A percentile compares a stretch with the other conserved stretches of the same genome.
These are phyloP conservation scores for Phallusia fumigata DNA, from an alignment of 23 tunicate genomes.

Conservation along the genomic window DNA sequence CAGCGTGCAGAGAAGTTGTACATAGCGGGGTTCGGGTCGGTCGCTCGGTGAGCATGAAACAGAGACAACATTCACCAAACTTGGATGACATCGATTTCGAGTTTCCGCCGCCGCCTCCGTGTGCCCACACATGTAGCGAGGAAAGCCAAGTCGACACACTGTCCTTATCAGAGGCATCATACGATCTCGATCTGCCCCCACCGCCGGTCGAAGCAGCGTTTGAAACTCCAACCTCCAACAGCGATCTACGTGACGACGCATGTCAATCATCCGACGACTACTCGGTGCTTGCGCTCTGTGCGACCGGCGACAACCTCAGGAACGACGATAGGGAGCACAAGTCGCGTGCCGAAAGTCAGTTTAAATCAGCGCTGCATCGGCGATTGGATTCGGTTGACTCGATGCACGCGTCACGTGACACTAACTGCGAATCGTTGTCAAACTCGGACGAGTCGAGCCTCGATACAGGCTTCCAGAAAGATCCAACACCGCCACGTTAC, in stretches of 20 bases:
- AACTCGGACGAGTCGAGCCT: conserved; percentile 3
- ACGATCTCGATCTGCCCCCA: conserved; percentile 29
- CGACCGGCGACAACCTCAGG: conserved; percentile 24
- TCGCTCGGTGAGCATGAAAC: background rate
- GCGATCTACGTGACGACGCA: background rate
- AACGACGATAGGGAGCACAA: background rate
- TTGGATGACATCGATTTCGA: conserved; percentile 19
- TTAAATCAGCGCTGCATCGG: background rate
- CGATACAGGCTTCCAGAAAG: background rate
- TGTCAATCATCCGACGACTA: conserved; percentile 8
- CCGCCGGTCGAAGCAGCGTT: background rate
- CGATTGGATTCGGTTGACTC: conserved; percentile 7
- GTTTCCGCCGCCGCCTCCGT: conserved; percentile 41
- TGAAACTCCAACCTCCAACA: conserved; percentile 2
- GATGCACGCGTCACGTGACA: conserved; percentile 15
- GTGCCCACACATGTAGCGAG: background rate
- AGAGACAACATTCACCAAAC: conserved; percentile 3
- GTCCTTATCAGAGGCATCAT: conserved; percentile 25
- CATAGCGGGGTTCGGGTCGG: background rate
- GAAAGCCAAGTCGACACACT: conserved; percentile 12
- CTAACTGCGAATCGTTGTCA: conserved; percentile 16
- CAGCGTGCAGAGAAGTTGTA: no score
- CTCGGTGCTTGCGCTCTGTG: conserved; percentile 30
- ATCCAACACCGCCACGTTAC: background rate
- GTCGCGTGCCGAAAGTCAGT: background rate